These are phyloP conservation scores for Osmoderma eremita DNA, from an alignment of 2,888 invertebrate species.

Conservation along the genomic window DNA sequence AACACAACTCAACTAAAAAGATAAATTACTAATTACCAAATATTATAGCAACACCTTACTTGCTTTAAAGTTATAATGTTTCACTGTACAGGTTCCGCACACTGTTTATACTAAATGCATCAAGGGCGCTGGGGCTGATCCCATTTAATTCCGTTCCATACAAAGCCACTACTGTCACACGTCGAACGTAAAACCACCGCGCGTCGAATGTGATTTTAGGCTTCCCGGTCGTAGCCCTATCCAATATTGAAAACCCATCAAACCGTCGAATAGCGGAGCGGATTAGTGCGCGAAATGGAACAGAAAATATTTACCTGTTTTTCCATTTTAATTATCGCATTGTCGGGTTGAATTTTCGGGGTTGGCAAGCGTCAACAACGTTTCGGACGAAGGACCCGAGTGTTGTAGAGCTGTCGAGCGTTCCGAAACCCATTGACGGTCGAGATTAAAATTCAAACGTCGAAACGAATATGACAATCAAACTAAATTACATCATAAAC, in stretches of 20 bases:
- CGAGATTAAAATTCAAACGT: constrained; percentile 42
- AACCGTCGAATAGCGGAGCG: not conserved
- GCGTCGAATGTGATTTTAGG: constrained; percentile 19
- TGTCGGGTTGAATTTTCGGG: constrained; percentile 29
- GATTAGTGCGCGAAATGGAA: constrained; percentile 32
- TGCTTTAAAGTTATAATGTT: no score
- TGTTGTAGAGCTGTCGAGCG: not conserved
- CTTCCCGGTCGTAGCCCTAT: constrained; percentile 5
- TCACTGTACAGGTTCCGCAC: no score
- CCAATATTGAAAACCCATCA: constrained; percentile 30
- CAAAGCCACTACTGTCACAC: not conserved
- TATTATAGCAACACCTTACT: no score
- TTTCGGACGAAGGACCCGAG: no score
- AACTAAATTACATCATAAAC: constrained; percentile 42
- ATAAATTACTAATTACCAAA: no score
- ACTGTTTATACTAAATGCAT: not conserved
- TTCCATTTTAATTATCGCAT: constrained; percentile 37
- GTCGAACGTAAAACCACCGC: not conserved
- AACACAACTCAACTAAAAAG: no score
- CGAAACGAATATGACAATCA: constrained; percentile 40
- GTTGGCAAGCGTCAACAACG: not conserved
- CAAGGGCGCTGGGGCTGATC: not conserved
- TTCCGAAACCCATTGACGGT: constrained; percentile 4
- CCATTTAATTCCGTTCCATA: not conserved
- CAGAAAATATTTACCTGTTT: constrained; percentile 37